phyloP scores from a whole-genome alignment of 2,888 invertebrate species.

The Cantharis lateralis region DNA sequence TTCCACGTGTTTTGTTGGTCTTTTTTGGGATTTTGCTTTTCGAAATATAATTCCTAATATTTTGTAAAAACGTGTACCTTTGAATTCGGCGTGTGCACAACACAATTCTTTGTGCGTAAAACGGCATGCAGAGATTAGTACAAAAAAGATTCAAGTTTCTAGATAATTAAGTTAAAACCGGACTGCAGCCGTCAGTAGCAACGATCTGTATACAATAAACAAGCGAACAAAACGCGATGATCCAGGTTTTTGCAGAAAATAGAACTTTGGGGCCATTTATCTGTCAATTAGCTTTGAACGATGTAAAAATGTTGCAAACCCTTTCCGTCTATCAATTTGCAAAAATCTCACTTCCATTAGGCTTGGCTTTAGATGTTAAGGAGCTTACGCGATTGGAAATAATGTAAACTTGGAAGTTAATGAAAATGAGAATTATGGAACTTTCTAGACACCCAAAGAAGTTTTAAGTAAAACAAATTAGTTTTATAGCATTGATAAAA shows the following conservation, averaged over 20 bases:
- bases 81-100: constrained; percentile 41
- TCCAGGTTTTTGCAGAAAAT: constrained; percentile 29
- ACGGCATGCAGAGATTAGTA: constrained; percentile 39
- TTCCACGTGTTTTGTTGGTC: constrained; percentile 39
- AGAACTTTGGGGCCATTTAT: constrained; percentile 27
- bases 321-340: not conserved
- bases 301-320: not conserved
- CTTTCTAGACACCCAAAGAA: not conserved
- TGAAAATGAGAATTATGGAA: not conserved
- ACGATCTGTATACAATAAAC: constrained; percentile 45
- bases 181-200: constrained; percentile 33
- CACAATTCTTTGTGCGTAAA: constrained; percentile 34
- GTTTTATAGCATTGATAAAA: not conserved
- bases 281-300: constrained; percentile 34
- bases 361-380: not conserved
- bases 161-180: constrained; percentile 50
- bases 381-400: not conserved
- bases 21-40: constrained; percentile 41
- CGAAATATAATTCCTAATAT: constrained; percentile 36
- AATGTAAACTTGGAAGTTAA: not conserved
- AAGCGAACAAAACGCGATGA: constrained; percentile 34
- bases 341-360: not conserved
- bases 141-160: constrained; percentile 46
- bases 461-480: not conserved
- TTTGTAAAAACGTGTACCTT: constrained; percentile 30